Evolutionary conservation across 2,888 invertebrate genomes (phyloP).

Genomic region (Agrochola litura): DNA sequence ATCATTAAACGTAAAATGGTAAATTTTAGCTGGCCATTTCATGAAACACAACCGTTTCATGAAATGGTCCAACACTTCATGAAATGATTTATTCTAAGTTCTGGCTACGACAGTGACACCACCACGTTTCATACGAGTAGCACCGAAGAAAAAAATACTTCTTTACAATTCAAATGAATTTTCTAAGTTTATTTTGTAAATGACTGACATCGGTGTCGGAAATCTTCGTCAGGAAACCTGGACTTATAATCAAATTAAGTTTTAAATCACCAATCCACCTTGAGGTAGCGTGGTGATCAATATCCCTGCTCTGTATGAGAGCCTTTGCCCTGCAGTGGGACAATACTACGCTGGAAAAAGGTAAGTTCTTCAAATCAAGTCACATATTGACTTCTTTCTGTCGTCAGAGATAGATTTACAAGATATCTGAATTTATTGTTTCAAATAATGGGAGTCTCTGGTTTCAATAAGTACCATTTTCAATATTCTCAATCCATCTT

Average conservation of each 20-base stretch:
- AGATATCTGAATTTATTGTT: background rate
- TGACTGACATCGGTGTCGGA: background rate
- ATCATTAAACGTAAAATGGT: too few species aligned
- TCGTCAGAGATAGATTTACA: background rate
- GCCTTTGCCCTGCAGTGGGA: background rate
- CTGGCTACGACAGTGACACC: too few species aligned
- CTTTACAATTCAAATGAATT: background rate
- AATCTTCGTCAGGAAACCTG: background rate
- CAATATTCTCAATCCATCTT: conserved; percentile 45
- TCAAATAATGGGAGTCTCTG: background rate
- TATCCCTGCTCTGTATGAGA: background rate
- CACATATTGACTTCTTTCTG: background rate
- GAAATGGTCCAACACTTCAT: too few species aligned
- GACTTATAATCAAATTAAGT: too few species aligned
- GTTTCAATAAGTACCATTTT: conserved; percentile 38
- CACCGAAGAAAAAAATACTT: background rate
- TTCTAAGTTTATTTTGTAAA: too few species aligned
- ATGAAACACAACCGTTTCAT: background rate
- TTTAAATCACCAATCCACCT: background rate
- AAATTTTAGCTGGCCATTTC: too few species aligned
- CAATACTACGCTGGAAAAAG: background rate
- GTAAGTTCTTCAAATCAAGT: background rate
- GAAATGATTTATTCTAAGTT: too few species aligned
- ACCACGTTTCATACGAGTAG: background rate
- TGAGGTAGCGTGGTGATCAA: background rate